Percentiles rank a stretch among this genome's conserved stretches.
Conservation (phyloP, 2,113 vertebrate species). For the Salminus brasiliensis region DNA sequence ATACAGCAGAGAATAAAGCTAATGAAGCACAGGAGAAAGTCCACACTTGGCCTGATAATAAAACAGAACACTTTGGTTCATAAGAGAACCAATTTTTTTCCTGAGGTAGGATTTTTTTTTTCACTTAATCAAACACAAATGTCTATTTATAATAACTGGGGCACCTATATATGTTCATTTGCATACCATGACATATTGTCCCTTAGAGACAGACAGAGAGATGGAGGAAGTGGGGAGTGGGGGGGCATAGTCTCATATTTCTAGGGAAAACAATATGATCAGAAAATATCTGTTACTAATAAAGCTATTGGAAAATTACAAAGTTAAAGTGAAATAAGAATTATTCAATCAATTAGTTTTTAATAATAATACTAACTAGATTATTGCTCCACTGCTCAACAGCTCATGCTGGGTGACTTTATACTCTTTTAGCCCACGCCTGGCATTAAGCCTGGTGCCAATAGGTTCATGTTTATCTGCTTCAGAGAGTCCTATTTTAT, state of each 20-base stretch:
- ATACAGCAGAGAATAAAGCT: conserved; percentile 22
- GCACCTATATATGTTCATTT: conserved; percentile 56
- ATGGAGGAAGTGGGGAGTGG: not conserved
- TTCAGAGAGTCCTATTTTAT: no score
- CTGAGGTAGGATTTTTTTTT: conserved; percentile 43
- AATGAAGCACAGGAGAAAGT: conserved; percentile 22
- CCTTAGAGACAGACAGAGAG: conserved; percentile 50
- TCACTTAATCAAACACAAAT: conserved; percentile 56
- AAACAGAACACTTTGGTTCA: conserved; percentile 37
- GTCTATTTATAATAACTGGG: conserved; percentile 65
- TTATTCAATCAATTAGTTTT: no score
- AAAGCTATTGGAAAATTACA: not conserved
- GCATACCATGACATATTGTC: conserved; percentile 58
- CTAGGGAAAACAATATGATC: not conserved
- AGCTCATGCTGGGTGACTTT: no score
- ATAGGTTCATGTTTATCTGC: no score
- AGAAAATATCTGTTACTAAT: no score
- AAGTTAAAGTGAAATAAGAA: not conserved
- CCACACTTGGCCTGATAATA: conserved; percentile 31
- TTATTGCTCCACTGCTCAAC: no score
- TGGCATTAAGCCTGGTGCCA: no score
- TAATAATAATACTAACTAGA: no score
- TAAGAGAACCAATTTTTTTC: conserved; percentile 42
- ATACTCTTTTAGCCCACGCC: no score
- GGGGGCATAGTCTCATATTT: not conserved